Evolutionary conservation across 2,797 vertebrate species (phyloP).

Genomic region (Propithecus perrieri): DNA sequence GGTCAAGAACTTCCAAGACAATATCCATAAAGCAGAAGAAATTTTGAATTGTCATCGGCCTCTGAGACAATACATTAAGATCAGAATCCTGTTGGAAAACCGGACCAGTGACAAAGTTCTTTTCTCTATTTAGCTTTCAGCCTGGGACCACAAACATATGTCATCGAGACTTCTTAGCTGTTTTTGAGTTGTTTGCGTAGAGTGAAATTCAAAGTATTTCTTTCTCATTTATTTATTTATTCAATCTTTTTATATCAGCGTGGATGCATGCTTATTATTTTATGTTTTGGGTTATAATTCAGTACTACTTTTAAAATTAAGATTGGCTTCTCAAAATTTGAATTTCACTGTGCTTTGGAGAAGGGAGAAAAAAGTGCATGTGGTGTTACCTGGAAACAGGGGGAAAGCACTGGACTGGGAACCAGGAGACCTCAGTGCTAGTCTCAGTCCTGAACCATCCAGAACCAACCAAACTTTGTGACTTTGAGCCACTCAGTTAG

Average conservation of each 20-base stretch:
- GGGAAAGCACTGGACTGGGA: not conserved
- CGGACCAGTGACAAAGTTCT: constrained; percentile 11
- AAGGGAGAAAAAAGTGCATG: not conserved
- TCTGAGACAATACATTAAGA: constrained; percentile 67
- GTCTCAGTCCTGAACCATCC: not conserved
- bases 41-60: constrained; percentile 44
- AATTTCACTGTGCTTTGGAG: not conserved
- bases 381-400: not conserved
- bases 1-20: constrained; percentile 75
- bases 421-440: not conserved
- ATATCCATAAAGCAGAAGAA: constrained; percentile 59
- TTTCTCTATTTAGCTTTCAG: constrained; percentile 67
- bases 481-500: constrained; percentile 1
- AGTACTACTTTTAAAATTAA: not conserved
- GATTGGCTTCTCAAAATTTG: not conserved
- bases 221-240: not conserved
- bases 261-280: not conserved
- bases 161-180: constrained; percentile 25
- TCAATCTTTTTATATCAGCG: not conserved
- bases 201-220: not conserved
- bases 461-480: not conserved
- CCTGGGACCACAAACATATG: constrained; percentile 8
- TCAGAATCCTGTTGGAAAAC: constrained; percentile 61
- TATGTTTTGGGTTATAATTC: not conserved
- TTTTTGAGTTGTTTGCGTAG: constrained; percentile 17